Percentiles rank a stretch among this genome's conserved stretches.
Conservation (phyloP, 2,888 invertebrate species). For the Tenthredo amoena region DNA sequence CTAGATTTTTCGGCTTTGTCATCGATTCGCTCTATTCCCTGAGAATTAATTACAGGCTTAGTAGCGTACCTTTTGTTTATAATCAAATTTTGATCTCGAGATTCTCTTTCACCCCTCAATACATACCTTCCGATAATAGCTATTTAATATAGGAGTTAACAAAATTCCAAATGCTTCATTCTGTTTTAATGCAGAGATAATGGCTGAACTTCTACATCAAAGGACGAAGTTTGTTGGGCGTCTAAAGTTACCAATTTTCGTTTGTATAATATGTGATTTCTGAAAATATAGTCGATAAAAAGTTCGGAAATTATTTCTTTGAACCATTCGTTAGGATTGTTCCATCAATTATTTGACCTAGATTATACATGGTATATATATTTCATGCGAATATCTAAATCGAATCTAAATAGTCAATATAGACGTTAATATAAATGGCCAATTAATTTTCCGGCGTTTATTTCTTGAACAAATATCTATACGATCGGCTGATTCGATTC, state of each 20-base stretch:
- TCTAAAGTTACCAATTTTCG: neutral
- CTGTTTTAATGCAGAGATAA: neutral
- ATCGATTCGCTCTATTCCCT: neutral
- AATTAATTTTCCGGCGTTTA: neutral
- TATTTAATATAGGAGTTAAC: neutral
- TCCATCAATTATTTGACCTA: neutral
- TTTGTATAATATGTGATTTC: neutral
- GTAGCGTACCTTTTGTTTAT: neutral
- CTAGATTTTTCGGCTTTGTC: neutral
- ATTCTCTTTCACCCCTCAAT: neutral
- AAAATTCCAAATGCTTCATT: neutral
- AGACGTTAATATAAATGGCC: neutral
- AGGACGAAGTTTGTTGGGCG: neutral
- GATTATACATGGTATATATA: neutral
- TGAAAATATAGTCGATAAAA: neutral
- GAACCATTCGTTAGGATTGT: neutral
- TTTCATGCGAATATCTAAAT: neutral
- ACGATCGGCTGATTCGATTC: neutral
- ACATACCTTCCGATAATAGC: too few species aligned
- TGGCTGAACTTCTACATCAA: neutral
- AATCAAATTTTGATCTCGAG: neutral
- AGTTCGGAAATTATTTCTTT: neutral
- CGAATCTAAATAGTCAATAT: neutral
- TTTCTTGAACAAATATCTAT: neutral
- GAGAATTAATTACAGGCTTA: neutral